phyloP scores from a whole-genome alignment of 2,113 vertebrate genomes.

The Pterocles gutturalis region DNA sequence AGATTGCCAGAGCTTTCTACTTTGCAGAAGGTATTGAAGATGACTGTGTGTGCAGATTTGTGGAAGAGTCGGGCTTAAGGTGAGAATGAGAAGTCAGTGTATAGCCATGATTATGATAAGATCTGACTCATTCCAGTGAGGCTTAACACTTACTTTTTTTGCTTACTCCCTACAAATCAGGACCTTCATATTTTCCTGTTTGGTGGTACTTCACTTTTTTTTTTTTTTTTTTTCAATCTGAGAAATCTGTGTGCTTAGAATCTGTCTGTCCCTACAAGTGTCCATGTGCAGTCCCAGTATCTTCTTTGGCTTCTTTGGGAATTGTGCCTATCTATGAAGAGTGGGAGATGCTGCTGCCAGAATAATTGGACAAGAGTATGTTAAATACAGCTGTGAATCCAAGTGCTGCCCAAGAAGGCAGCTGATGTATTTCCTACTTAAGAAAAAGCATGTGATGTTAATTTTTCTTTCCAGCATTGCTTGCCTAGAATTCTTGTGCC shows the following conservation, averaged over 20 bases:
- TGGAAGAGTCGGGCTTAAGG: not conserved
- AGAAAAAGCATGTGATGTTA: not conserved
- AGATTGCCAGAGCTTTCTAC: not conserved
- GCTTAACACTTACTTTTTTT: not conserved
- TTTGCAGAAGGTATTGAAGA: not conserved
- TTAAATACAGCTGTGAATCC: not conserved
- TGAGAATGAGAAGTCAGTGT: not conserved
- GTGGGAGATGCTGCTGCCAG: not conserved
- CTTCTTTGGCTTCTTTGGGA: not conserved
- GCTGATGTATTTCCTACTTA: not conserved
- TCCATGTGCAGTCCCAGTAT: not conserved
- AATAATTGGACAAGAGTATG: not conserved
- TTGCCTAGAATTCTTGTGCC: not conserved
- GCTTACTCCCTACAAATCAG: not conserved
- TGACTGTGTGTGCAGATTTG: not conserved
- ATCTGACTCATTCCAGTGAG: fast-evolving
- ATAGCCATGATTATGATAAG: not conserved
- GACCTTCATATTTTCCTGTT: not conserved
- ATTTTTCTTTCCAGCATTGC: not conserved
- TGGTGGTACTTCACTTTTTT: not conserved
- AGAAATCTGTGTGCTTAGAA: not conserved
- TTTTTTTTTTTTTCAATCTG: not conserved
- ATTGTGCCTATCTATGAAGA: not conserved
- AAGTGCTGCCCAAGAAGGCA: not conserved
- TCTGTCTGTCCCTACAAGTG: not conserved